These are phyloP conservation scores for Myotis planiceps DNA, from an alignment of 2,797 vertebrate species.

Conservation along the genomic window DNA sequence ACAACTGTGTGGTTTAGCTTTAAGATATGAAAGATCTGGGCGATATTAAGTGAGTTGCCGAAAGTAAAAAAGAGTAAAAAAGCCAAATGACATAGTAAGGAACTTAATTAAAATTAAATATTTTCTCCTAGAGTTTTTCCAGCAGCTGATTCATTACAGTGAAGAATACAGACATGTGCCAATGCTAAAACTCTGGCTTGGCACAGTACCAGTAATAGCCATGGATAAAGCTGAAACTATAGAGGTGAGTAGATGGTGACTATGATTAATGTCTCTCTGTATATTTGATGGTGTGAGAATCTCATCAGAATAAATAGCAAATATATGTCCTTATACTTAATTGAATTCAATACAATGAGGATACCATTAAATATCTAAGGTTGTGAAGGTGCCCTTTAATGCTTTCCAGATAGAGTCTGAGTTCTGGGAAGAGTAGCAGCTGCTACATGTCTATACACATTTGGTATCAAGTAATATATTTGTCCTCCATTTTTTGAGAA, in stretches of 20 bases:
- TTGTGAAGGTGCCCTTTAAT: neutral
- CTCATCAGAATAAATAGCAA: neutral
- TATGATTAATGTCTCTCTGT: accelerated
- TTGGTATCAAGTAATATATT: neutral
- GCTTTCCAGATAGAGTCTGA: neutral
- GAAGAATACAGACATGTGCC: slow-evolving; percentile 80
- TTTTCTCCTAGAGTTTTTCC: slow-evolving; percentile 92
- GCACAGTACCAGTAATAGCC: slow-evolving; percentile 89
- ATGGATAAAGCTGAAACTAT: slow-evolving; percentile 91
- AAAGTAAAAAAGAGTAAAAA: neutral
- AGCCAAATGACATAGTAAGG: neutral
- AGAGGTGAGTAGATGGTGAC: slow-evolving; percentile 88
- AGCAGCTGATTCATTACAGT: slow-evolving; percentile 85
- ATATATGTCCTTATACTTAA: neutral
- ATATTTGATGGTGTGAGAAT: neutral
- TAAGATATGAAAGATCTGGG: neutral
- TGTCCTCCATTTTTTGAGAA: neutral
- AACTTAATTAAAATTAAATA: neutral
- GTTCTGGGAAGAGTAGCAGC: neutral
- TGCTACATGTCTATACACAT: neutral
- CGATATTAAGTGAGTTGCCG: neutral
- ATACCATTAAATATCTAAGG: neutral
- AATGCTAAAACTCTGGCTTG: slow-evolving; percentile 93
- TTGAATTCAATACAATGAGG: neutral
- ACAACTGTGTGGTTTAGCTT: neutral